A percentile compares a stretch with the other conserved stretches of the same genome.
Conservation (phyloP, 2,797 vertebrate genomes). For the Rhynchotus rufescens region DNA sequence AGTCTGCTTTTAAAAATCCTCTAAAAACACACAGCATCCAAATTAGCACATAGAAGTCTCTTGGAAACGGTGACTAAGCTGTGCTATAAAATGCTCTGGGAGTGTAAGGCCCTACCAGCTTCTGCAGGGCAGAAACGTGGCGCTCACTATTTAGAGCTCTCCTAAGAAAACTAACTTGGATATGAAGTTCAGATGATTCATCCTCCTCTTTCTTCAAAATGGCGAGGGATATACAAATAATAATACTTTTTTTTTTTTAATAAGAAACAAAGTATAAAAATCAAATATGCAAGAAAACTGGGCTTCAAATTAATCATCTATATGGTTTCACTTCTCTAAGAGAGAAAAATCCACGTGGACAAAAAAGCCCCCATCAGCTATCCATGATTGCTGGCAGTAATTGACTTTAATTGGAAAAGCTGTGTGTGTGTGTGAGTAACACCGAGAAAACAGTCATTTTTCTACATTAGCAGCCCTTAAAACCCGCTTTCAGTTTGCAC, state of each 20-base stretch:
- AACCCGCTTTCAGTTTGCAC: neutral
- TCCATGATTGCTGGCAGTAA: conserved; percentile 19
- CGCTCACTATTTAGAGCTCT: neutral
- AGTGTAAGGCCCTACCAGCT: neutral
- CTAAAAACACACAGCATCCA: neutral
- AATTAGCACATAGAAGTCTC: neutral
- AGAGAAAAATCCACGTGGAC: neutral
- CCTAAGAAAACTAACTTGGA: neutral
- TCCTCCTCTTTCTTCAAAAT: neutral
- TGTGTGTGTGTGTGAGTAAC: neutral
- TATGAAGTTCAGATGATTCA: neutral
- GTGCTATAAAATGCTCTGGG: neutral
- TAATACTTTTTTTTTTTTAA: neutral
- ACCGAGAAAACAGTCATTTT: neutral
- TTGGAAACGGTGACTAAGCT: conserved; percentile 4
- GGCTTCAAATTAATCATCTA: neutral
- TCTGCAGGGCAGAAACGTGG: neutral
- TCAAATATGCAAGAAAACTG: neutral
- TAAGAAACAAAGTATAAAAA: neutral
- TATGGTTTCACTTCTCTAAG: neutral
- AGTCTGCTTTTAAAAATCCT: conserved; percentile 19
- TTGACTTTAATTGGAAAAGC: conserved; percentile 27
- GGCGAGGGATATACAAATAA: neutral
- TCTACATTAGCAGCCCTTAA: neutral
- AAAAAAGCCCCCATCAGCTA: neutral